Base-by-base conservation (phyloP, 2,113 vertebrate genomes). In the Pelecanoides urinatrix region DNA sequence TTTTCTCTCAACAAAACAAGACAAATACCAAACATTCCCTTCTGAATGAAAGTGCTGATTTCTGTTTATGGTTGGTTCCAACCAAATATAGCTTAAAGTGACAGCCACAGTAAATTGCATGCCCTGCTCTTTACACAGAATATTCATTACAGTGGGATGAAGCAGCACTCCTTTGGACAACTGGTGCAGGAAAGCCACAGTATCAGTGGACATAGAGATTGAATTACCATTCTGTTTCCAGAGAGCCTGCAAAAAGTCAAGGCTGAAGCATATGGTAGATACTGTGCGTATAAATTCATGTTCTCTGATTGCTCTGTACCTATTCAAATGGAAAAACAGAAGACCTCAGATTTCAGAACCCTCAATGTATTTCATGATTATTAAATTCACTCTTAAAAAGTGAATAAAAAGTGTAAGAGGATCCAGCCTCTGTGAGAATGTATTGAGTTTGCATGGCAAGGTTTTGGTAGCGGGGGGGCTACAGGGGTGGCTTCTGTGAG, bases 121-220 rank as follows among this genome's bases (percentile, higher is more conserved):
- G 15, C 21, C 32, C 27, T 72, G 36, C 26, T 19, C 38, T 76
- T 91, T n/a, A 53, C 22, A 16, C 0, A 1, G 7, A 42, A 32
- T 45, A 59, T 65, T 72, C n/a, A 29, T 67, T 53, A 59, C 8
- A 52, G 16, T 81, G 55, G 17, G 13, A 65, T 18, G 40, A 83
- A 87, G 53, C 63, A 73, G 40, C 59, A 23, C 16, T 79, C 29
- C 26, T 84, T 55, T 47, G 36, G 68, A 70, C 58, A 65, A 7
- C 13, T 22, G 44, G 29, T 83, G 30, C 40, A 61, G n/a, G 26
- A 79, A 44, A 94, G 25, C 22, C 29, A 45, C 22, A 10, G 8
- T 44, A 25, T 56, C 58, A 27, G 20, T 19, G 10, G 27, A 40
- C 18, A 62, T 0, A 20, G 38, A 79, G 21, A 55, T 0, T 29